Base-by-base conservation (phyloP, 1,140 invertebrate genomes). In the Metopolophium dirhodum region DNA sequence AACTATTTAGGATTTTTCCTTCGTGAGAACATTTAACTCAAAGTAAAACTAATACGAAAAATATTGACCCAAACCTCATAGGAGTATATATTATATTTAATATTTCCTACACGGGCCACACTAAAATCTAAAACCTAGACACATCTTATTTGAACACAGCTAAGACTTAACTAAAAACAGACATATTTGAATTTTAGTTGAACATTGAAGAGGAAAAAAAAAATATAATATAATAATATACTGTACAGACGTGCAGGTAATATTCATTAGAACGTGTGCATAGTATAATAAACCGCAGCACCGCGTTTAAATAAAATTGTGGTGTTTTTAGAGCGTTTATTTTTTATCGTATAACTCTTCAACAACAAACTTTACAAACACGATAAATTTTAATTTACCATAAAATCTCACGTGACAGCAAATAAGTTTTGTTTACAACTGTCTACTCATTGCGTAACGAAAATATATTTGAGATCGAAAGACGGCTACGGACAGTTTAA, bases 321-420 rank as follows among this genome's bases (percentile, higher is more conserved):
- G 14, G n/a, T n/a, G 14, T 87, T 49, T 88, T 88, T 35, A 49
- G 30, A 49, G n/a, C 22, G 49, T 88, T 88, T 51, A 35, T 85
- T 41, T 51, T n/a, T 54, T 37, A 22, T 23, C 49, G 20, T 47
- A 49, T 18, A 54, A 88, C 47, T 88, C 47, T 51, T 54, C 54
- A 88, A 20, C 35, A 11, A 88, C 87, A 88, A 88, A 88, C 41
- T 86, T 86, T 86, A 86, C 18, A 35, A 88, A 54, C n/a, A 30
- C 87, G 6, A 88, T 88, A 88, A 51, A 88, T 88, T 88, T 88
- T 35, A 88, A 88, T 88, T 88, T 54, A 35, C 87, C 49, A 54
- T 37, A 51, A 88, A 88, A 88, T 49, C 20, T 35, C 49, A 26
- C 51, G 54, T 41, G 57, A 57, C 1, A 90, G 37, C 88, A 26